These are phyloP conservation scores for Halichoeres trimaculatus DNA, from an alignment of 2,113 vertebrate species.

Conservation along the genomic window DNA sequence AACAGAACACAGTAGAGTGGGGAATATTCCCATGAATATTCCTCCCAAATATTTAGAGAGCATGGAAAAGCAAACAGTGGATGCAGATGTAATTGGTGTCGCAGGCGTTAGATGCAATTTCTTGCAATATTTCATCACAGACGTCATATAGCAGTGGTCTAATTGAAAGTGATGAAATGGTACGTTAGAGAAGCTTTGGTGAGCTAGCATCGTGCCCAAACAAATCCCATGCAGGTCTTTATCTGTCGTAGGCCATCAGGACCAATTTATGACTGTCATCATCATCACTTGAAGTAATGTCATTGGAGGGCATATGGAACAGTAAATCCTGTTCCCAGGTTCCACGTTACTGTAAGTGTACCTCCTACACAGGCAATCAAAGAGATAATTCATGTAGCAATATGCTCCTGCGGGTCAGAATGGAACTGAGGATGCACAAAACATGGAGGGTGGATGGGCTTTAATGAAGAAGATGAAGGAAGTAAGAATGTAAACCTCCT, in stretches of 20 bases:
- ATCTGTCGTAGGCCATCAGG: constrained; percentile 47
- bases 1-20: constrained; percentile 50
- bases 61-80: constrained; percentile 11
- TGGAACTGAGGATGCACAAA: constrained; percentile 27
- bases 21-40: constrained; percentile 50
- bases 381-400: constrained; percentile 61
- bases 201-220: constrained; percentile 34
- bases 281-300: constrained; percentile 69
- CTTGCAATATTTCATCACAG: constrained; percentile 48
- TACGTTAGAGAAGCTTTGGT: constrained; percentile 35
- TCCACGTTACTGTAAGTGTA: constrained; percentile 70
- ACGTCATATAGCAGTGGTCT: constrained; percentile 31
- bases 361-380: constrained; percentile 69
- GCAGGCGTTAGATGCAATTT: constrained; percentile 48
- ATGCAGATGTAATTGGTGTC: constrained; percentile 18
- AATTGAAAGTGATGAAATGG: constrained; percentile 57
- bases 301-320: constrained; percentile 67
- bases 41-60: constrained; percentile 35
- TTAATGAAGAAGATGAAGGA: constrained; percentile 30
- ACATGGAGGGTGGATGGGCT: constrained; percentile 8
- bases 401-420: constrained; percentile 44
- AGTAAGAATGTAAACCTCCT: constrained; percentile 3
- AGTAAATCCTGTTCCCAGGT: constrained; percentile 69
- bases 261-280: constrained; percentile 69
- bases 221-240: constrained; percentile 49